A percentile compares a stretch with the other conserved stretches of the same genome.
These are phyloP conservation scores for Temnothorax ravouxi DNA, from an alignment of 2,888 invertebrate species.

Conservation along the genomic window DNA sequence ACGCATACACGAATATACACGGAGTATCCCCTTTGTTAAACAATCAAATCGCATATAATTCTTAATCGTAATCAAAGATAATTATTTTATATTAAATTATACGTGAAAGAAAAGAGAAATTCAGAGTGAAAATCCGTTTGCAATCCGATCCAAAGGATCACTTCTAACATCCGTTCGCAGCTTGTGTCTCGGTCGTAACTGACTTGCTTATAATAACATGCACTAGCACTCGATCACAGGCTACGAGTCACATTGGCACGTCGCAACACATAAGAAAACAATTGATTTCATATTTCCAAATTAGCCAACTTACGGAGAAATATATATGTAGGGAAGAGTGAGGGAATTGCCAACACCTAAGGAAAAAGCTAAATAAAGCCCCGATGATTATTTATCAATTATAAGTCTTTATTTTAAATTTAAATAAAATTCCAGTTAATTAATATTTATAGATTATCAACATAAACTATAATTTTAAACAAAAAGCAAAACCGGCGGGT, in stretches of 20 bases:
- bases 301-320: not conserved
- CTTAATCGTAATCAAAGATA: not conserved
- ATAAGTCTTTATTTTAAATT: no score
- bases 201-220: not conserved
- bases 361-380: no score
- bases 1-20: not conserved
- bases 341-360: no score
- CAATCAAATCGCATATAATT: not conserved
- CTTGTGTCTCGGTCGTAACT: not conserved
- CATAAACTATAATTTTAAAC: no score
- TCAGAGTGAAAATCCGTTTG: not conserved
- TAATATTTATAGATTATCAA: no score
- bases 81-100: slow-evolving; percentile 1
- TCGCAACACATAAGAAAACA: no score
- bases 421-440: no score
- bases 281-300: not conserved
- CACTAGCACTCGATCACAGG: not conserved
- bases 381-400: no score
- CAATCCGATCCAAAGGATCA: not conserved
- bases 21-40: not conserved
- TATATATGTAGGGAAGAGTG: no score
- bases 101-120: not conserved
- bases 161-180: not conserved
- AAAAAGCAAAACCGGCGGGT: no score
- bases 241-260: not conserved